Evolutionary conservation across 2,888 invertebrate genomes (phyloP), one percentile per base, ranked within the genome.

Genomic region (Ecdyonurus torrentis): DNA sequence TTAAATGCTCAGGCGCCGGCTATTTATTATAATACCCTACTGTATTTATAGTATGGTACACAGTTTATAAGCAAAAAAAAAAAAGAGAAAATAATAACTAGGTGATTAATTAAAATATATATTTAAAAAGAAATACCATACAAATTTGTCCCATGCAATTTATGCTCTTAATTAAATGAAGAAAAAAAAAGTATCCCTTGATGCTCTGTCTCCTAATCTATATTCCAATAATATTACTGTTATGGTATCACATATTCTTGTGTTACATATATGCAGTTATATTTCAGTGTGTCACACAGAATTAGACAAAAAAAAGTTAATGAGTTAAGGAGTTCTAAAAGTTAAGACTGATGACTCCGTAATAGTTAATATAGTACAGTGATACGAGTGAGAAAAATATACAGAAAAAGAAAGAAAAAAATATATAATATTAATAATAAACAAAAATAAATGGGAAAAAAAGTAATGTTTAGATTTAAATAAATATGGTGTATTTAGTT

Each of bases 1-100:
- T 55, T 58, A 58, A 53, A 25, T 58, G 50, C 50, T 62, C 58
- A 25, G 53, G 25, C 52, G 55, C 55, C 20, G 62, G 58, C 50
- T 58, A 61, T 25, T 61, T 61, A 19, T 61, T 61, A 25, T 61
- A 52, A 52, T 55, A 20, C 61, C 53, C 55, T 20, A 23, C 50
- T 25, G 50, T 50, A 20, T 37, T 37, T 60, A 25, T 37, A 60
- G 25, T 37, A 58, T 50, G 55, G 58, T 62, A 24, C 50, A 55
- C 62, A 62, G 37, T 37, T 15, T 37, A 37, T 37, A 37, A 37
- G 5, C 5, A 37, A 10, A 37, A 37, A 10, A 37, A 58, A 62
- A 58, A 37, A 10, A 37, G 15, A 10, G 15, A 58, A 62, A 58
- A 62, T 55, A 62, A 62, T 58, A 53, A 62, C 20, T 53, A 52